Base-by-base conservation (phyloP, 2,797 vertebrate genomes). In the Paratrypauchen microcephalus region DNA sequence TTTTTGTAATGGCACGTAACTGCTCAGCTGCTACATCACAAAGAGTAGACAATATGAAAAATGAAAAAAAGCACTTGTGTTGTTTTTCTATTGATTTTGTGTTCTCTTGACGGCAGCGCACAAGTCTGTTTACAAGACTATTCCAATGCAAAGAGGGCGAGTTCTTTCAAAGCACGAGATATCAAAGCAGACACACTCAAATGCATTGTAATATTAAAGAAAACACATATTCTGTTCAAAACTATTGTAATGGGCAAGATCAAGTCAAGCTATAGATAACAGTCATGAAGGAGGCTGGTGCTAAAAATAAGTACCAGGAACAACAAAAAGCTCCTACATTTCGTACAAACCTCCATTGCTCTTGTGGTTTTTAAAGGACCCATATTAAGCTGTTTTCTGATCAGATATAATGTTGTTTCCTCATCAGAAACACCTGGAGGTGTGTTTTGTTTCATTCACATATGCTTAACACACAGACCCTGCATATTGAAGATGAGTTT, bases 51-150 rank as follows among this genome's bases (percentile, higher is more conserved):
- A 45, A 41, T 45, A 16, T 39, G 13, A 62, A 16, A 62, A 23
- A 62, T n/a, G 11, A 8, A 62, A 45, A 16, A 62, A 62, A 24
- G 16, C 60, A 45, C 41, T 45, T 1, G 36, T 41, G 21, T 18
- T 41, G n/a, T 39, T 39, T 36, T 41, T 21, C 6, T 23, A 62
- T 41, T 62, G 60, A 62, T 55, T 62, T 62, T 45, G 36, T 45
- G 36, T 41, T 62, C 19, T 16, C 60, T 23, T 16, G 36, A 62
- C 23, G 12, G 12, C n/a, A n/a, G 7, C 6, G 36, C n/a, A 62
- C 19, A 12, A 23, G 60, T 45, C 60, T 45, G n/a, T 62, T 62
- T 41, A 41, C 36, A 45, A 62, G 21, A n/a, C 5, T 23, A 15
- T 41, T 45, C 16, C 15, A 21, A 62, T 62, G 36, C 60, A 45